These are phyloP conservation scores for Columba livia DNA, from an alignment of 2,113 vertebrate species.

Conservation along the genomic window DNA sequence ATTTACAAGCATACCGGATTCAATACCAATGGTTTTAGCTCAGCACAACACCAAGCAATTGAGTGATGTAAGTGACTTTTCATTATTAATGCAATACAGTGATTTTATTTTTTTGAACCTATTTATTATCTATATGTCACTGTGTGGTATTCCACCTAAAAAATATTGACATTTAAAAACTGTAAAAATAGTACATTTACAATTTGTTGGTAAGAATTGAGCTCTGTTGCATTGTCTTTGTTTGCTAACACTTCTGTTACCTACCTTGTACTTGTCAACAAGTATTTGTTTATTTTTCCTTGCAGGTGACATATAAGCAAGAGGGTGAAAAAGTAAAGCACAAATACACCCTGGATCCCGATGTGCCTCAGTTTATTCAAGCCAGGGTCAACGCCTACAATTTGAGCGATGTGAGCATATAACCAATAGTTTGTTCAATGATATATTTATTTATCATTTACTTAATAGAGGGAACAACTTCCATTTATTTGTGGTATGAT, in stretches of 20 bases:
- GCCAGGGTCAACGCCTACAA: slow-evolving; percentile 79
- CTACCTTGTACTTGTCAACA: neutral
- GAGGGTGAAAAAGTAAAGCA: slow-evolving; percentile 79
- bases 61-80: slow-evolving; percentile 74
- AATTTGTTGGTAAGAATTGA: neutral
- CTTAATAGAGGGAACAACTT: neutral
- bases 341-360: slow-evolving; percentile 74
- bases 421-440: neutral
- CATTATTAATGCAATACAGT: neutral
- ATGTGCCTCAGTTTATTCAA: slow-evolving; percentile 79
- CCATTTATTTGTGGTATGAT: neutral
- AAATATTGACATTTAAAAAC: neutral
- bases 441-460: neutral
- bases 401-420: slow-evolving; percentile 78
- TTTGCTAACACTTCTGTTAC: neutral
- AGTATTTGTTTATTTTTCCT: neutral
- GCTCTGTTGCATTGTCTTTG: neutral
- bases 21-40: slow-evolving; percentile 78
- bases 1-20: slow-evolving; percentile 78
- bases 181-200: neutral
- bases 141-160: neutral
- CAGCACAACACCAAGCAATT: slow-evolving; percentile 79
- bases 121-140: neutral
- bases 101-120: neutral
- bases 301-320: slow-evolving; percentile 75